Evolutionary conservation across 1,140 invertebrate genomes (phyloP).

Genomic region (Sarcophaga peregrina): DNA sequence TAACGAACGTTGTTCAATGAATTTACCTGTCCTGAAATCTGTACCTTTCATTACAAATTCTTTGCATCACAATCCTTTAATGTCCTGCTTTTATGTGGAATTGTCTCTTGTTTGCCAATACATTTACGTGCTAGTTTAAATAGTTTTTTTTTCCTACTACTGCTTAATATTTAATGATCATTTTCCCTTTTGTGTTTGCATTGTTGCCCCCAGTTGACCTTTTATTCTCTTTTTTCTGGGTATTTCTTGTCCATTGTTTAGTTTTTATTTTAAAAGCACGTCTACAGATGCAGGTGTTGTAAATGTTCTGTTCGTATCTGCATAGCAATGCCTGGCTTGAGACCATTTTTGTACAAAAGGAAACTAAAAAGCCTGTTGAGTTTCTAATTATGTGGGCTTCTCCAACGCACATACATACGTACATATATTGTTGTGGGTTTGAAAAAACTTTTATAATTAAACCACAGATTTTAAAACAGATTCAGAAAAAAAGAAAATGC

Average conservation of each 20-base stretch:
- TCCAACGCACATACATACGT: too few species aligned
- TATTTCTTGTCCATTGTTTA: too few species aligned
- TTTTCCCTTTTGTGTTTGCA: neutral
- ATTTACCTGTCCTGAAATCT: too few species aligned
- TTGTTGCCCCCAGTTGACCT: neutral
- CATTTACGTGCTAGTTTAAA: neutral
- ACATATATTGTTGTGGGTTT: too few species aligned
- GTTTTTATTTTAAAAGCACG: neutral
- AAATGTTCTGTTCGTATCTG: neutral
- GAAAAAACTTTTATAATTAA: too few species aligned
- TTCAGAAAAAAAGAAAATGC: too few species aligned
- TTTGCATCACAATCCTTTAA: too few species aligned
- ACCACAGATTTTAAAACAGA: too few species aligned
- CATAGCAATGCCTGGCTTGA: neutral
- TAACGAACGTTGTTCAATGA: too few species aligned
- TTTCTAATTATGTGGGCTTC: too few species aligned
- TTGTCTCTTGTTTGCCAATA: neutral
- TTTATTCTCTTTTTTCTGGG: neutral
- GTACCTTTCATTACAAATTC: too few species aligned
- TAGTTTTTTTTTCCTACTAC: neutral
- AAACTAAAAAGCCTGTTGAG: neutral
- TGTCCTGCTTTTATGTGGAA: too few species aligned
- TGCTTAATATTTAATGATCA: neutral
- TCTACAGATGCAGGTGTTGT: neutral
- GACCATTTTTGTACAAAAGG: neutral